Percentiles rank a stretch among this genome's conserved stretches.
These are phyloP conservation scores for Salarias fasciatus DNA, from an alignment of 2,797 vertebrate genomes.

Conservation along the genomic window DNA sequence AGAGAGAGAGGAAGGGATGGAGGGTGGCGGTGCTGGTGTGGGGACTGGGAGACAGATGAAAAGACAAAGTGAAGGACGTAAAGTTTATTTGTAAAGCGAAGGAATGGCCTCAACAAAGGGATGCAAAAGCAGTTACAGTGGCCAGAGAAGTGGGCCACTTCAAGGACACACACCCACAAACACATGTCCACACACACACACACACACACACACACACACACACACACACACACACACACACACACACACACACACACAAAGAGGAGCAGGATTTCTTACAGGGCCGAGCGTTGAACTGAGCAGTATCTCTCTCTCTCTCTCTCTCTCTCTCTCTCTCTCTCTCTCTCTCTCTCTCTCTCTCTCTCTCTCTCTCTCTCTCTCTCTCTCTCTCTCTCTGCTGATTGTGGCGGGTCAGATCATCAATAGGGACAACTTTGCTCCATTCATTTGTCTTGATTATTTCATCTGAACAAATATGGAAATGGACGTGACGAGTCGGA, in stretches of 20 bases:
- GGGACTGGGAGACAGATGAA: constrained; percentile 4
- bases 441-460: too few species aligned
- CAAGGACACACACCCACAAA: constrained; percentile 60
- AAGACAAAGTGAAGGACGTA: constrained; percentile 58
- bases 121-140: constrained; percentile 26
- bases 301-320: constrained; percentile 27
- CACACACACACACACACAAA: constrained; percentile 10
- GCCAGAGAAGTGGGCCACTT: constrained; percentile 65
- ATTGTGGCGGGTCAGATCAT: too few species aligned
- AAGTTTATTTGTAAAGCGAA: constrained; percentile 56
- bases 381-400: too few species aligned
- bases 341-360: too few species aligned
- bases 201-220: constrained; percentile 8
- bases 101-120: constrained; percentile 39
- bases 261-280: constrained; percentile 25
- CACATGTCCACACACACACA: background rate
- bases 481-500: too few species aligned
- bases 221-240: background rate
- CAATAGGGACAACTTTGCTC: too few species aligned
- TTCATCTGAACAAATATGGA: too few species aligned
- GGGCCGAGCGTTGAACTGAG: constrained; percentile 18
- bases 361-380: too few species aligned
- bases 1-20: too few species aligned
- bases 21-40: constrained; percentile 1
- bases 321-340: too few species aligned